These are phyloP conservation scores for Peromyscus aztecus DNA, from an alignment of 2,797 vertebrate species.

Conservation along the genomic window DNA sequence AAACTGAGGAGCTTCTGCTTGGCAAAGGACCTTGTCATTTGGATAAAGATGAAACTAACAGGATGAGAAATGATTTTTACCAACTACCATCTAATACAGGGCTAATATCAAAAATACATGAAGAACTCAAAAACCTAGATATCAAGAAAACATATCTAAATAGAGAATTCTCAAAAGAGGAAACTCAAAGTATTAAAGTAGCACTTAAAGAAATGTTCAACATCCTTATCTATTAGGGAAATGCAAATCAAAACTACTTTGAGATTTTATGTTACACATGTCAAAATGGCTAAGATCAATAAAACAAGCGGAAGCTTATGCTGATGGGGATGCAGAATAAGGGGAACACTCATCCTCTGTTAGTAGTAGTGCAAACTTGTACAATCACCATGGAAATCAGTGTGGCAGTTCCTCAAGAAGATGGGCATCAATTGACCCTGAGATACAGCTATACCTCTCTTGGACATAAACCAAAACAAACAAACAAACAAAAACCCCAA, in stretches of 20 bases:
- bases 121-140: background rate
- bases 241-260: background rate
- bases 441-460: background rate
- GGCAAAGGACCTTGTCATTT: background rate
- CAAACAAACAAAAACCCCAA: no score
- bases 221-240: background rate
- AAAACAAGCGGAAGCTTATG: background rate
- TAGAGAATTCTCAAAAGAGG: background rate
- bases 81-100: background rate
- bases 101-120: background rate
- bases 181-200: background rate
- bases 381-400: background rate
- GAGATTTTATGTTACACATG: background rate
- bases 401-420: background rate
- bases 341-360: no score
- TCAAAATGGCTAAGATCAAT: background rate
- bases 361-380: background rate
- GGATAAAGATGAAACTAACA: background rate
- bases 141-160: background rate
- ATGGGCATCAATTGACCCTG: background rate
- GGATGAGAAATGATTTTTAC: background rate
- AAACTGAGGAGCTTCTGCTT: background rate
- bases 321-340: background rate
- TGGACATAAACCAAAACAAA: background rate
- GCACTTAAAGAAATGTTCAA: background rate